Conservation (phyloP, 2,888 invertebrate genomes). For the Drosophila borealis region DNA sequence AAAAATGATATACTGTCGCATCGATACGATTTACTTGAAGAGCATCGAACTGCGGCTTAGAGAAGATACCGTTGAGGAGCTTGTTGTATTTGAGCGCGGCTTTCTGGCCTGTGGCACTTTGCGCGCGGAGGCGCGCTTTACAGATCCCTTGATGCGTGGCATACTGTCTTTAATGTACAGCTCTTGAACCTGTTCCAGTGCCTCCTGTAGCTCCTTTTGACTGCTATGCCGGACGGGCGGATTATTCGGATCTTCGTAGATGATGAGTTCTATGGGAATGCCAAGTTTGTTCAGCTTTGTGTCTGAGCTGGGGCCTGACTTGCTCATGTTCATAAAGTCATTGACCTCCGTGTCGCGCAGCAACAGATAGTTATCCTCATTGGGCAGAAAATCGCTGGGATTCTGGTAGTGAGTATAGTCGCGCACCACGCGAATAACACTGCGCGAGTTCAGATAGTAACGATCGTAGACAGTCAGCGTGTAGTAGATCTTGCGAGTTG, state of each 20-base stretch:
- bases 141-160: neutral
- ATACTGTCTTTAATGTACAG: neutral
- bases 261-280: constrained; percentile 42
- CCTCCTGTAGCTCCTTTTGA: constrained; percentile 22
- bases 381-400: constrained; percentile 50
- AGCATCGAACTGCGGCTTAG: neutral
- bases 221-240: constrained; percentile 13
- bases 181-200: constrained; percentile 11
- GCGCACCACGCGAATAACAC: constrained; percentile 45
- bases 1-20: too few species aligned
- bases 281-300: neutral
- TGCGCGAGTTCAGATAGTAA: constrained; percentile 34
- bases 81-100: neutral
- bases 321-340: constrained; percentile 5
- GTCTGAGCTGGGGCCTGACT: neutral
- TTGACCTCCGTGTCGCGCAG: constrained; percentile 47
- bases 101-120: neutral
- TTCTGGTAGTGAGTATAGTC: constrained; percentile 36
- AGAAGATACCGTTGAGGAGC: neutral
- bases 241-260: constrained; percentile 28
- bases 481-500: constrained; percentile 36
- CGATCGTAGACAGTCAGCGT: constrained; percentile 55
- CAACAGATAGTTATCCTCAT: constrained; percentile 46
- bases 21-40: neutral
- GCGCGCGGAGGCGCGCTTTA: neutral